Evolutionary conservation across 2,113 vertebrate genomes (phyloP).

Genomic region (Nettapus auritus): DNA sequence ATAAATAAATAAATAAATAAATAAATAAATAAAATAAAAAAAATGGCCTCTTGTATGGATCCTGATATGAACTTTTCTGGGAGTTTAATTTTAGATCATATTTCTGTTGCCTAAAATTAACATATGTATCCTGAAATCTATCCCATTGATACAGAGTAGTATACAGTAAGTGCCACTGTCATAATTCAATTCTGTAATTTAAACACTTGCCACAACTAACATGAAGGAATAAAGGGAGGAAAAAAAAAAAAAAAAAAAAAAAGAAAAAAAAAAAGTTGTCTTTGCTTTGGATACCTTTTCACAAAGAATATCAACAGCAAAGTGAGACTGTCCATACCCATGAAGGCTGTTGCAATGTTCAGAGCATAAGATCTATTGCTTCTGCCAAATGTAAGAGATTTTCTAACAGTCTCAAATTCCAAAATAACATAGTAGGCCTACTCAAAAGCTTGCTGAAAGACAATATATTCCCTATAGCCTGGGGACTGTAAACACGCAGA

Average conservation of each 20-base stretch:
- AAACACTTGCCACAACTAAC: neutral
- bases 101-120: neutral
- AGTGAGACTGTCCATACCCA: neutral
- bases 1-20: too few relatives aligned
- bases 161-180: too few relatives aligned
- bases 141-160: neutral
- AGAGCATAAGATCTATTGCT: neutral
- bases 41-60: neutral
- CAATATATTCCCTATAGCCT: neutral
- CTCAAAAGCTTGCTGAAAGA: slow-evolving; percentile 2
- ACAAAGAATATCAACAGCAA: neutral
- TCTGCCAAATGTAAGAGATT: neutral
- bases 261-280: neutral
- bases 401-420: neutral
- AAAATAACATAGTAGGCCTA: neutral
- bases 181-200: neutral
- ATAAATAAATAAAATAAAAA: too few relatives aligned
- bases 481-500: neutral
- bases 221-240: neutral
- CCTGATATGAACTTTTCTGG: neutral
- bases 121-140: neutral
- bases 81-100: neutral
- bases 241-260: too few relatives aligned
- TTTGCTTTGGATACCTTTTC: neutral
- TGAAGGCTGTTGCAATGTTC: neutral